phyloP scores from a whole-genome alignment of 2,113 vertebrate genomes.

The Etheostoma cragini region DNA sequence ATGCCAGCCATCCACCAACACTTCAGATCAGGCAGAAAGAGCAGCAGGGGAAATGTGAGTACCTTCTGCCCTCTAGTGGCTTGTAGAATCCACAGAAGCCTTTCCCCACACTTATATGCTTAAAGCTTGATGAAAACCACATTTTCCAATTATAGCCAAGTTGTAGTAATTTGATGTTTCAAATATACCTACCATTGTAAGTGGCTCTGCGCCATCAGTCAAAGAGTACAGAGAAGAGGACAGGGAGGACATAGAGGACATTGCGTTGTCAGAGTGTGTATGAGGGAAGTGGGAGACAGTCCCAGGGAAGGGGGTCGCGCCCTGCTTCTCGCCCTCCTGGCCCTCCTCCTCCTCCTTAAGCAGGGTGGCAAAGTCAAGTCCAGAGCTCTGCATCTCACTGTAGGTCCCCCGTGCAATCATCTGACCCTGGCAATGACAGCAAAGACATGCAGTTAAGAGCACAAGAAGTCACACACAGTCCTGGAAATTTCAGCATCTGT shows the following conservation, averaged over 20 bases:
- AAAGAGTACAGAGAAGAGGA: slow-evolving; percentile 88
- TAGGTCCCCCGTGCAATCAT: slow-evolving; percentile 91
- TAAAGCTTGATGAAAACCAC: not conserved
- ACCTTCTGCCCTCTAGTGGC: slow-evolving; percentile 74
- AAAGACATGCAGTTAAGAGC: not conserved
- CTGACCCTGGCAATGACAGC: slow-evolving; percentile 83
- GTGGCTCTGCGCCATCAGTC: slow-evolving; percentile 85
- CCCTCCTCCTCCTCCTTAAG: slow-evolving; percentile 88
- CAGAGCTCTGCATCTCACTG: slow-evolving; percentile 88
- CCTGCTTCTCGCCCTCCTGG: slow-evolving; percentile 60
- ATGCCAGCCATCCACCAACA: slow-evolving; percentile 42
- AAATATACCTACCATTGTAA: slow-evolving; percentile 69
- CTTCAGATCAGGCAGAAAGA: slow-evolving; percentile 12
- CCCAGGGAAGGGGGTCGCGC: slow-evolving; percentile 23
- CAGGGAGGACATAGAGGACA: slow-evolving; percentile 88
- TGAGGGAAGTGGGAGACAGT: slow-evolving; percentile 65
- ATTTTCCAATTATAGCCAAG: not conserved
- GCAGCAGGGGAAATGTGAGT: slow-evolving; percentile 20
- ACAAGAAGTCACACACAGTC: not conserved
- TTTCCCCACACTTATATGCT: not conserved
- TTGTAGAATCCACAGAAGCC: slow-evolving; percentile 1
- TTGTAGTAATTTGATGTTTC: not conserved
- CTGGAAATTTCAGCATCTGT: not conserved
- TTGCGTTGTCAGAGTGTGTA: slow-evolving; percentile 88
- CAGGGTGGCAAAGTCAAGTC: slow-evolving; percentile 93